These are phyloP conservation scores for Apomyelois bistriatella DNA, from an alignment of 2,888 invertebrate genomes.

Conservation along the genomic window DNA sequence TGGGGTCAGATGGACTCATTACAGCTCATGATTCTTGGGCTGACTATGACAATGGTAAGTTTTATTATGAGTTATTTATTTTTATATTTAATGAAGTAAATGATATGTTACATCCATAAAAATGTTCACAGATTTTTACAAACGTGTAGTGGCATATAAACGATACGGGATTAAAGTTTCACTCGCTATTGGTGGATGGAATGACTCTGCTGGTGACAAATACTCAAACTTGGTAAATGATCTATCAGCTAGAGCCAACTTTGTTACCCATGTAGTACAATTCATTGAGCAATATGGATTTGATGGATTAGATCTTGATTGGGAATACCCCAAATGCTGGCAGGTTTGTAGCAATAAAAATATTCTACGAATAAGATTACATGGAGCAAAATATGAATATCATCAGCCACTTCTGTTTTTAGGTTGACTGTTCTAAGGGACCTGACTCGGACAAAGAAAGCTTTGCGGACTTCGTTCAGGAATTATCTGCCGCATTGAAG, in stretches of 20 bases:
- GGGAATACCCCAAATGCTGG: constrained; percentile 97
- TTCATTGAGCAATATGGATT: constrained; percentile 91
- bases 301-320: constrained; percentile 96
- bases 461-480: constrained; percentile 86
- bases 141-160: constrained; percentile 89
- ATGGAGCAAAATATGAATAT: background rate
- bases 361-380: background rate
- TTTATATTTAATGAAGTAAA: background rate
- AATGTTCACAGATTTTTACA: constrained; percentile 84
- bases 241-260: constrained; percentile 84
- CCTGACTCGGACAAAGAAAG: constrained; percentile 90
- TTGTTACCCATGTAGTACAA: constrained; percentile 86
- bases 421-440: constrained; percentile 92
- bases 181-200: constrained; percentile 96
- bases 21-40: constrained; percentile 95
- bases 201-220: constrained; percentile 94
- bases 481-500: constrained; percentile 84
- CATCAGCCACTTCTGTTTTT: constrained; percentile 23
- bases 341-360: constrained; percentile 71
- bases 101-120: background rate
- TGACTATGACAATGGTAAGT: constrained; percentile 90
- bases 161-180: constrained; percentile 90
- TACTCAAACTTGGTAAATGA: constrained; percentile 91
- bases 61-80: background rate
- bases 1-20: constrained; percentile 88